A percentile compares a stretch with the other conserved stretches of the same genome.
phyloP scores from a whole-genome alignment of 2,888 invertebrate genomes.

The Operophtera brumata region DNA sequence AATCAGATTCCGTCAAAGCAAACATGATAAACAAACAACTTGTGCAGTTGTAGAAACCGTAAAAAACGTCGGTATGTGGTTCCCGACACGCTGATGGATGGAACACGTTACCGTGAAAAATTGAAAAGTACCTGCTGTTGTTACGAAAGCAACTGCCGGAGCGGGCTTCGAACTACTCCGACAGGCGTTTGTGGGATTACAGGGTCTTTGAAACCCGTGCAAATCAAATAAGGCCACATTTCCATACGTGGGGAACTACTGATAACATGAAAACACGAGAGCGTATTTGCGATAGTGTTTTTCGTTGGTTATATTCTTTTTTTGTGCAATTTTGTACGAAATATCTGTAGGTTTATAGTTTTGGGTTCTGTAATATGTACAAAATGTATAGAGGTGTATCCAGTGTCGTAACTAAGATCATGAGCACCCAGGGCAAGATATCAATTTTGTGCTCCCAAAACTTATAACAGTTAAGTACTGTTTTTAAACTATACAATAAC shows the following conservation, averaged over 20 bases:
- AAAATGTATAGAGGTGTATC: slow-evolving; percentile 5
- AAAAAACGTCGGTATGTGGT: slow-evolving; percentile 18
- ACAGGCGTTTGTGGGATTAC: slow-evolving; percentile 42
- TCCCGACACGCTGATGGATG: slow-evolving; percentile 34
- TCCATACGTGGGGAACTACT: slow-evolving; percentile 33
- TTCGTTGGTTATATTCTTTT: slow-evolving; percentile 9
- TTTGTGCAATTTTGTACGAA: slow-evolving; percentile 20
- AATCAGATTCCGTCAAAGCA: slow-evolving; percentile 3
- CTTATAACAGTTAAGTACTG: no score
- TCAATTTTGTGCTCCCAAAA: no score
- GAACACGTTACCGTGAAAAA: slow-evolving; percentile 36
- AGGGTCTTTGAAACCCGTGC: slow-evolving; percentile 36
- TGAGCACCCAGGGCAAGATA: no score
- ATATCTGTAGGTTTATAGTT: slow-evolving; percentile 20
- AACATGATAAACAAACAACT: slow-evolving; percentile 37
- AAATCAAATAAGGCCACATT: slow-evolving; percentile 40
- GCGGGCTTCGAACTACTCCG: slow-evolving; percentile 18
- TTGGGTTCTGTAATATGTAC: slow-evolving; percentile 15
- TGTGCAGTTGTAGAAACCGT: slow-evolving; percentile 35
- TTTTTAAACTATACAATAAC: no score
- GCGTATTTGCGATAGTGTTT: slow-evolving; percentile 14
- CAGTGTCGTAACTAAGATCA: no score
- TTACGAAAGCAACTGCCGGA: slow-evolving; percentile 29
- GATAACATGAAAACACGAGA: slow-evolving; percentile 29
- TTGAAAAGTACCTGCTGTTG: slow-evolving; percentile 11